Evolutionary conservation across 2,113 vertebrate species (phyloP).

Genomic region (Muscicapa adusta): DNA sequence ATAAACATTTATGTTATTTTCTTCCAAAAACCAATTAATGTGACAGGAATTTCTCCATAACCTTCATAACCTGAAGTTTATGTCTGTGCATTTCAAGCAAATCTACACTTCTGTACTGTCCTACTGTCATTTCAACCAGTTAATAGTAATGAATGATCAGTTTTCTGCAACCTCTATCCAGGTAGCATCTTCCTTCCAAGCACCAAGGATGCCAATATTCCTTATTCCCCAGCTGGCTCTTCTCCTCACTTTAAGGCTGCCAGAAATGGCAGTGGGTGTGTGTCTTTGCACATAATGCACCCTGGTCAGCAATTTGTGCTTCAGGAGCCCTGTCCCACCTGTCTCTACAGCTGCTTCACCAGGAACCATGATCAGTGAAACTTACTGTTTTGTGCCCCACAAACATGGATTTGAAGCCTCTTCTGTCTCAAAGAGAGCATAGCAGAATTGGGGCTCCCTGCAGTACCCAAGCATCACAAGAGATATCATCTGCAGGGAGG

Average conservation of each 20-base stretch:
- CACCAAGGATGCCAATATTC: background rate
- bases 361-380: background rate
- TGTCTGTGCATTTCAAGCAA: background rate
- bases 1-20: background rate
- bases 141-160: background rate
- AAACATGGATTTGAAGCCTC: background rate
- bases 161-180: background rate
- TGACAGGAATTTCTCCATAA: background rate
- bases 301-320: background rate
- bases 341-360: background rate
- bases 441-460: background rate
- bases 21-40: background rate
- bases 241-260: background rate
- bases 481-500: background rate
- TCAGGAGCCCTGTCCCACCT: background rate
- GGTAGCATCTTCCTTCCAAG: background rate
- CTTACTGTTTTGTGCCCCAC: background rate
- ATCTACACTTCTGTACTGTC: background rate
- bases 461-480: background rate
- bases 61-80: background rate
- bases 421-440: background rate
- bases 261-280: background rate
- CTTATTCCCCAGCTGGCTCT: background rate
- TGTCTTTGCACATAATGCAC: background rate
- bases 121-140: background rate